Evolutionary conservation across 2,797 vertebrate genomes (phyloP), one percentile per base, ranked within the genome.

Genomic region (Gobionotothen gibberifrons): DNA sequence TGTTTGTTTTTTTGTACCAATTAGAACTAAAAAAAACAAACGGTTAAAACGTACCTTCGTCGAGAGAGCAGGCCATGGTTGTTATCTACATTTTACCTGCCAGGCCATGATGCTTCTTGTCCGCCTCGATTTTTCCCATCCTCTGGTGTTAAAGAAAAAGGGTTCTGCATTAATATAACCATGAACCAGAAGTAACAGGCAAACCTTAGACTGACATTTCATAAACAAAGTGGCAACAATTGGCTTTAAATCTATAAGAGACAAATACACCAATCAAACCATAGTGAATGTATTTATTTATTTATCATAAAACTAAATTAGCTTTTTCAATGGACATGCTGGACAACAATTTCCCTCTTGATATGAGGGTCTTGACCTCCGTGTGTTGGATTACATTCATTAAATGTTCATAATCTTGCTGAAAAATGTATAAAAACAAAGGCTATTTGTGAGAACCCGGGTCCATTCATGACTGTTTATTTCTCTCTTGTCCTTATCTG

Each of bases 401-500:
- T 29, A 8, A 32, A 32, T 32, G 32, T 8, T 32, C 32, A 32
- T 32, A 32, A 32, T 32, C 32, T 32, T 19, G 11, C 2, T 3
- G 13, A 3, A n/a, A 19, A 1, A 6, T 8, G 2, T 9, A 43
- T 47, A 21, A 48, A 47, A 66, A 0, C 15, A 58, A 49, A 39
- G 19, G 8, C 0, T 17, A 0, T 58, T 9, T 47, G 9, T 26
- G 5, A 2, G n/a, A 15, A 3, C 10, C 4, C 55, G 42, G 56
- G 4, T 59, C 21, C 19, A 3, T 46, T 39, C 3, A 29, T 12
- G 19, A 5, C 5, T 1, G 43, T 14, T 55, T 0, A 5, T 36
- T 22, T 26, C 56, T 58, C 19, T 32, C 48, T 14, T 79, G 58
- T 70, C 73, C 68, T 83, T 0, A 26, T 26, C 2, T 77, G 22